Evolutionary conservation across 2,113 vertebrate species (phyloP).

Genomic region (Bos javanicus): DNA sequence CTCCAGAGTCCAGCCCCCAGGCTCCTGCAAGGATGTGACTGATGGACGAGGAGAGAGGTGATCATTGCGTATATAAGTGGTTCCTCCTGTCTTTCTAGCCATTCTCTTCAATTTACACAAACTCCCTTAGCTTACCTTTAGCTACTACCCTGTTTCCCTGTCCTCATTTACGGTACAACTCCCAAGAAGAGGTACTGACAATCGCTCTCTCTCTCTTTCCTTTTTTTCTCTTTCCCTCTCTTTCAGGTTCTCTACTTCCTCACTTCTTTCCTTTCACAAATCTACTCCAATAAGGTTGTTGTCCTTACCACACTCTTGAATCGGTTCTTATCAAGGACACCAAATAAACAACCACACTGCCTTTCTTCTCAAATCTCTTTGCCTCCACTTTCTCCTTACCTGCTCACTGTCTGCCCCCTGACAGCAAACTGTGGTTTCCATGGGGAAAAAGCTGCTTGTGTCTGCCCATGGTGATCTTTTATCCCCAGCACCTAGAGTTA

Average conservation of each 20-base stretch:
- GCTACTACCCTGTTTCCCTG: not conserved
- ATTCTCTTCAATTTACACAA: not conserved
- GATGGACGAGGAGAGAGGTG: not conserved
- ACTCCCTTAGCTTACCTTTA: not conserved
- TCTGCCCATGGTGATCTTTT: not conserved
- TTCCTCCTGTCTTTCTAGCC: not conserved
- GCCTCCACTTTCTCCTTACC: not conserved
- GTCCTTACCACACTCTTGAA: no score
- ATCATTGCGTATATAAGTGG: fast-evolving
- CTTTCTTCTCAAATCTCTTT: not conserved
- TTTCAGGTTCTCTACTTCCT: not conserved
- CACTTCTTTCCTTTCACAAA: not conserved
- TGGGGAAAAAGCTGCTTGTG: not conserved
- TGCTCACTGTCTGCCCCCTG: not conserved
- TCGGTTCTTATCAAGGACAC: not conserved
- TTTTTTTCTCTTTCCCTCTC: no score
- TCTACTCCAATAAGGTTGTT: not conserved
- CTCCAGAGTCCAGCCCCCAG: not conserved
- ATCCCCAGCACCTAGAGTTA: not conserved
- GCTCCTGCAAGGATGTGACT: not conserved
- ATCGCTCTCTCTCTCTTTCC: not conserved
- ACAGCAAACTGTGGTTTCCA: not conserved
- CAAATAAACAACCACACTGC: not conserved
- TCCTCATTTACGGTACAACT: not conserved
- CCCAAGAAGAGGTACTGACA: not conserved